phyloP scores from a whole-genome alignment of 2,888 invertebrate genomes.

The Anthoptus insignis region DNA sequence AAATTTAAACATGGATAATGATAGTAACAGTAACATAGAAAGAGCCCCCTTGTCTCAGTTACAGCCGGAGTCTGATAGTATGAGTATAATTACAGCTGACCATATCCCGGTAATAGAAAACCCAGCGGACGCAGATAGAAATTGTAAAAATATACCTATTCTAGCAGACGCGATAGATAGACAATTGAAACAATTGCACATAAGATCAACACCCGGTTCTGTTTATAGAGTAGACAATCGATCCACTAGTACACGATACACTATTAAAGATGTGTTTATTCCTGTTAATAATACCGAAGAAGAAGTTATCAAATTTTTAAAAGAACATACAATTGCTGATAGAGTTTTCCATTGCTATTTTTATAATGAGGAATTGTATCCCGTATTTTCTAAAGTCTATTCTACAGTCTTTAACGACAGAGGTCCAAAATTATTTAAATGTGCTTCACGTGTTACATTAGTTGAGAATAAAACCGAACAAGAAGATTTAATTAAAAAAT shows the following conservation, averaged over 20 bases:
- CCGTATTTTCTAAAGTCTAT: slow-evolving; percentile 33
- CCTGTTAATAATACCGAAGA: slow-evolving; percentile 45
- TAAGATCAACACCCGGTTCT: slow-evolving; percentile 45
- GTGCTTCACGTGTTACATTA: slow-evolving; percentile 27
- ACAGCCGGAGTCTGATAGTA: background rate
- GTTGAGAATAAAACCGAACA: slow-evolving; percentile 40
- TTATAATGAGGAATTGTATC: slow-evolving; percentile 43
- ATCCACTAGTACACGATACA: slow-evolving; percentile 40
- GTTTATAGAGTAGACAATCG: slow-evolving; percentile 48
- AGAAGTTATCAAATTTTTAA: slow-evolving; percentile 41
- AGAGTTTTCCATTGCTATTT: slow-evolving; percentile 24
- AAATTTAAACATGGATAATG: too few species aligned
- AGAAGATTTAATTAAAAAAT: slow-evolving; percentile 39
- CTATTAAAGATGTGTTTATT: slow-evolving; percentile 46
- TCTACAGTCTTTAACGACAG: slow-evolving; percentile 35
- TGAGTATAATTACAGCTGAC: background rate
- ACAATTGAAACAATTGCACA: slow-evolving; percentile 52
- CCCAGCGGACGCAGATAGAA: background rate
- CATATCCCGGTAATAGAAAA: background rate
- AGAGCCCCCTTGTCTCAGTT: background rate
- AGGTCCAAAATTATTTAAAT: slow-evolving; percentile 39
- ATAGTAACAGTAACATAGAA: background rate
- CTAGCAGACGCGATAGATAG: slow-evolving; percentile 48
- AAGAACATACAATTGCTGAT: slow-evolving; percentile 41
- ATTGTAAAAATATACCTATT: background rate